Percentiles rank a stretch among this genome's conserved stretches.
Conservation (phyloP, 2,888 invertebrate genomes). For the Platerodrilus igneus region DNA sequence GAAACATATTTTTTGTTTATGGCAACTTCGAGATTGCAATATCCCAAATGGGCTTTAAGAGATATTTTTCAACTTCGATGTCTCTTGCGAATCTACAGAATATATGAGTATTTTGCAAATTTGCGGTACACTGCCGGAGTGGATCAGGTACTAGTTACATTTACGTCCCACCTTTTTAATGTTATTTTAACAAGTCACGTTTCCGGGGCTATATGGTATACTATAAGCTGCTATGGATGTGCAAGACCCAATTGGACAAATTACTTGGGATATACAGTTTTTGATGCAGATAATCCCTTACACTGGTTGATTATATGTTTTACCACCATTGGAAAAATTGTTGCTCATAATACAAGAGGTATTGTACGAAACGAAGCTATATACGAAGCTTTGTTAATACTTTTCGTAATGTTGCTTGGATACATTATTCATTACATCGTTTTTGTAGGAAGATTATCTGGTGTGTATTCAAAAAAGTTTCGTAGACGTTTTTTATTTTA, state of each 20-base stretch:
- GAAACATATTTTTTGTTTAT: constrained; percentile 19
- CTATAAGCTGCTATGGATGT: constrained; percentile 13
- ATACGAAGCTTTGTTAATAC: constrained; percentile 16
- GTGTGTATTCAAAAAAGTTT: constrained; percentile 21
- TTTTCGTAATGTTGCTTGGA: constrained; percentile 21
- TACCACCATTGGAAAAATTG: constrained; percentile 9
- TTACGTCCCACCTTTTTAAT: constrained; percentile 15
- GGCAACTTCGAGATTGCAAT: constrained; percentile 11
- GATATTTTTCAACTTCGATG: constrained; percentile 4
- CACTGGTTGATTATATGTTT: constrained; percentile 19
- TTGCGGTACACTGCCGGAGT: constrained; percentile 15
- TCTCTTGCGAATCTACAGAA: constrained; percentile 10
- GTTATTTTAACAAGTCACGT: constrained; percentile 16
- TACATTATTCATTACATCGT: constrained; percentile 23
- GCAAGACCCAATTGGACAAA: constrained; percentile 18
- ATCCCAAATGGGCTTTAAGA: constrained; percentile 8
- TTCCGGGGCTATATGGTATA: constrained; percentile 19
- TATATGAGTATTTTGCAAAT: constrained; percentile 14
- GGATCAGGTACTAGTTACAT: constrained; percentile 13
- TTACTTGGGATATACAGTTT: constrained; percentile 8
- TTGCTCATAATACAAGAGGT: constrained; percentile 19
- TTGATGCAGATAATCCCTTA: constrained; percentile 10
- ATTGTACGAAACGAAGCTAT: constrained; percentile 12
- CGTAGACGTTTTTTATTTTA: constrained; percentile 22
- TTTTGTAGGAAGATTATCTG: constrained; percentile 24